Base-by-base conservation (phyloP, 2,888 invertebrate species). In the Osmoderma eremita region DNA sequence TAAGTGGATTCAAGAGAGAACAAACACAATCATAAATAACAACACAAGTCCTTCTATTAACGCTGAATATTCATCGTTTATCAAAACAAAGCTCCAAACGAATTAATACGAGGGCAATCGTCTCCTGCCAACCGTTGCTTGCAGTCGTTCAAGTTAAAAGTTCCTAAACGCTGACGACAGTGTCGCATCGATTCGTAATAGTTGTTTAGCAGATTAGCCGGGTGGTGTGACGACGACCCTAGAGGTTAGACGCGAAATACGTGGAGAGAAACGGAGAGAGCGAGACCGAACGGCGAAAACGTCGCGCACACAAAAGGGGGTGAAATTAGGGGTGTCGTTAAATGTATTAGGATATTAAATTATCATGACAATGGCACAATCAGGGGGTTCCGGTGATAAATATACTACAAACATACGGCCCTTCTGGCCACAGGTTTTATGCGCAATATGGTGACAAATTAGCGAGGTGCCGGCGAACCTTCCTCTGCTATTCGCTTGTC, bases 301-400 rank as follows among this genome's bases (percentile, higher is more conserved):
- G 56, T 71, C 53, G 24, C 13, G 10, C 41, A 41, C 41, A 36
- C 70, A 70, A 70, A 71, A 68, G 70, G 71, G 71, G 71, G 68
- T 62, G 70, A 81, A 81, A 81, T 82, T 82, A 81, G 81, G 75
- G 81, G 81, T 80, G 81, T 81, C 80, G 81, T 82, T 82, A 82
- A 83, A 82, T 79, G 82, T 82, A 82, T 83, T 82, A 83, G 79
- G 82, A 82, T 83, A 83, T 83, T 83, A 83, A 83, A 83, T 83
- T 83, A 83, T 81, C 83, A 83, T 82, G 82, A 83, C 83, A 83
- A 83, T 80, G 79, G 81, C 76, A 75, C 76, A 83, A 82, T 81
- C 81, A 82, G 80, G 77, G 81, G 80, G 78, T 75, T 76, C 74
- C 73, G 74, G 76, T 79, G 82, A 82, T 82, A 83, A 83, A 83